These are phyloP conservation scores for Pyrrhia umbra DNA, from an alignment of 2,888 invertebrate genomes.

Conservation along the genomic window DNA sequence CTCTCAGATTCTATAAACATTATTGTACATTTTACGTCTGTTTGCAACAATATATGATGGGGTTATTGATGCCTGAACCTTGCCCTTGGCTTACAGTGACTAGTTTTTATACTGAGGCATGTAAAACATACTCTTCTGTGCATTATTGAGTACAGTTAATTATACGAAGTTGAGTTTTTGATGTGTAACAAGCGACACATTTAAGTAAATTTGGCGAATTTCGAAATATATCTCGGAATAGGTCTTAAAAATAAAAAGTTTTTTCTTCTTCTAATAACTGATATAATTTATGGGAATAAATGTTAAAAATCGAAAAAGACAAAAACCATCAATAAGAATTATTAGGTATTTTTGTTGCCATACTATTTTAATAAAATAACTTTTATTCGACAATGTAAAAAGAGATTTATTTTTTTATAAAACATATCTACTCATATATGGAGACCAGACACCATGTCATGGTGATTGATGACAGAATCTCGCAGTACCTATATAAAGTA, in stretches of 20 bases:
- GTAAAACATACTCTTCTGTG: slow-evolving; percentile 1
- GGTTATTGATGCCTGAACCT: slow-evolving; percentile 46
- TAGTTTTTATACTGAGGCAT: slow-evolving; percentile 10
- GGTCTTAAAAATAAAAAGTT: too few relatives aligned
- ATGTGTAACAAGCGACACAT: slow-evolving; percentile 15
- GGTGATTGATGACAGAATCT: slow-evolving; percentile 41
- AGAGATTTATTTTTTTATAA: too few relatives aligned
- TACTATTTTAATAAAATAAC: too few relatives aligned
- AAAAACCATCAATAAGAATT: too few relatives aligned
- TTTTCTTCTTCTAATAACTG: too few relatives aligned
- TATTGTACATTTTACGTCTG: slow-evolving; percentile 42
- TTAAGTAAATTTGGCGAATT: slow-evolving; percentile 23
- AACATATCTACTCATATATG: too few relatives aligned
- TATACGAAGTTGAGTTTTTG: slow-evolving; percentile 24
- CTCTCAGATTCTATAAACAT: slow-evolving; percentile 42
- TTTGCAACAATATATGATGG: slow-evolving; percentile 38
- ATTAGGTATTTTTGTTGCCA: too few relatives aligned
- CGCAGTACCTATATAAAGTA: not conserved
- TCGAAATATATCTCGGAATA: not conserved
- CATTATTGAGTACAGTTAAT: slow-evolving; percentile 3
- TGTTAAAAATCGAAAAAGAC: too few relatives aligned
- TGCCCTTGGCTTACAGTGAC: slow-evolving; percentile 15
- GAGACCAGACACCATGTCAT: slow-evolving; percentile 16
- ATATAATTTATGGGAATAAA: too few relatives aligned
- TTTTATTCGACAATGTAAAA: too few relatives aligned